Percentiles rank a stretch among this genome's conserved stretches.
Conservation (phyloP, 2,113 vertebrate species). For the Sebastes fasciatus region DNA sequence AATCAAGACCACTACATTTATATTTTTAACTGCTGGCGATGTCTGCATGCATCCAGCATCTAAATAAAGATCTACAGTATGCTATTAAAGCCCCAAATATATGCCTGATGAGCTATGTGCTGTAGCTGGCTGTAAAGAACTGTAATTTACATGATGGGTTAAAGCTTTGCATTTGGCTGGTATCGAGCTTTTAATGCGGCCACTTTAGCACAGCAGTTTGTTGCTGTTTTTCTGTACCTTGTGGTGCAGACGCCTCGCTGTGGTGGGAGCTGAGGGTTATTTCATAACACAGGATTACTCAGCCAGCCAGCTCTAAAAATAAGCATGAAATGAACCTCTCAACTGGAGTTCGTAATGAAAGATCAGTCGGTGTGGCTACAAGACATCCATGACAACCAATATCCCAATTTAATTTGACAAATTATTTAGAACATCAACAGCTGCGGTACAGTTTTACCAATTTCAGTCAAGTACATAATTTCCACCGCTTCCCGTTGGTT, state of each 20-base stretch:
- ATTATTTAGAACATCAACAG: conserved; percentile 66
- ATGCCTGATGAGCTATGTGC: conserved; percentile 3
- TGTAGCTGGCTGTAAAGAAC: conserved; percentile 1
- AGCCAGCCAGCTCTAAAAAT: conserved; percentile 76
- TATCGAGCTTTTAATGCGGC: conserved; percentile 6
- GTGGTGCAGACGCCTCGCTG: conserved; percentile 70
- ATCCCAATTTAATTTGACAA: conserved; percentile 76
- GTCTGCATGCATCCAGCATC: conserved; percentile 5
- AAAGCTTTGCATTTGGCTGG: conserved; percentile 5
- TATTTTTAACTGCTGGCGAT: conserved; percentile 14
- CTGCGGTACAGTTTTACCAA: conserved; percentile 39
- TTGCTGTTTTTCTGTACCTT: conserved; percentile 68
- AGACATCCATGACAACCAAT: conserved; percentile 73
- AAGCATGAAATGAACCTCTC: conserved; percentile 79
- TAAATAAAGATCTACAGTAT: conserved; percentile 9
- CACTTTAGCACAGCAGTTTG: conserved; percentile 56
- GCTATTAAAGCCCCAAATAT: conserved; percentile 22
- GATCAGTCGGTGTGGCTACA: conserved; percentile 67
- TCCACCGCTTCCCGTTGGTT: conserved; percentile 41
- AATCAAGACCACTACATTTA: conserved; percentile 5
- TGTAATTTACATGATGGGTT: conserved; percentile 9
- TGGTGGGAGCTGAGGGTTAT: conserved; percentile 74
- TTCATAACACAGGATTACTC: conserved; percentile 79
- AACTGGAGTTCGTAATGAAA: conserved; percentile 75
- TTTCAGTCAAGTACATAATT: conserved; percentile 48